Conservation (phyloP, 2,888 invertebrate species). For the Philereme transversata region DNA sequence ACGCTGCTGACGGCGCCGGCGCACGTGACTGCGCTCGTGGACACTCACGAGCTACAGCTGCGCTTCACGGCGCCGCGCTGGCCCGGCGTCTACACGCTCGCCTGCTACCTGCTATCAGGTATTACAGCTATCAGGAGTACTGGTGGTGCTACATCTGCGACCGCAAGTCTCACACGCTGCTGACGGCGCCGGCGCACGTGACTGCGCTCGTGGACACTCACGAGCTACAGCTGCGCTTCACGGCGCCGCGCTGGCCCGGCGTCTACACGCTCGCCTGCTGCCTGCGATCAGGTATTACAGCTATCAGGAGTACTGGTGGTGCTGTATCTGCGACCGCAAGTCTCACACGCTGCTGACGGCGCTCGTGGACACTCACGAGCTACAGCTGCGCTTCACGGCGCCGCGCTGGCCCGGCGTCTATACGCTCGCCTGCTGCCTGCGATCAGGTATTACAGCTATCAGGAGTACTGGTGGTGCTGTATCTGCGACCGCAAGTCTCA, state of each 20-base stretch:
- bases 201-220: constrained; percentile 95
- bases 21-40: constrained; percentile 96
- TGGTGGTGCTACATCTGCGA: neutral
- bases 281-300: constrained; percentile 89
- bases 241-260: constrained; percentile 97
- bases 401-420: constrained; percentile 97
- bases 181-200: constrained; percentile 88
- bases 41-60: constrained; percentile 95
- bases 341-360: constrained; percentile 95
- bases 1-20: constrained; percentile 96
- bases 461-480: constrained; percentile 93
- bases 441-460: constrained; percentile 86
- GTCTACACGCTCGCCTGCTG: constrained; percentile 96
- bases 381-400: constrained; percentile 98
- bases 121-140: constrained; percentile 5
- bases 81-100: constrained; percentile 96
- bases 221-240: constrained; percentile 97
- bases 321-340: constrained; percentile 98
- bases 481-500: constrained; percentile 97
- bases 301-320: constrained; percentile 87
- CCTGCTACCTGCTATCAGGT: constrained; percentile 95
- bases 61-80: constrained; percentile 98
- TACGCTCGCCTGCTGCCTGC: constrained; percentile 95
- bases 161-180: too few relatives aligned
- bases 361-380: constrained; percentile 94